Percentiles rank a stretch among this genome's conserved stretches.
Conservation (phyloP, 2,888 invertebrate species). For the Pammene fasciana region DNA sequence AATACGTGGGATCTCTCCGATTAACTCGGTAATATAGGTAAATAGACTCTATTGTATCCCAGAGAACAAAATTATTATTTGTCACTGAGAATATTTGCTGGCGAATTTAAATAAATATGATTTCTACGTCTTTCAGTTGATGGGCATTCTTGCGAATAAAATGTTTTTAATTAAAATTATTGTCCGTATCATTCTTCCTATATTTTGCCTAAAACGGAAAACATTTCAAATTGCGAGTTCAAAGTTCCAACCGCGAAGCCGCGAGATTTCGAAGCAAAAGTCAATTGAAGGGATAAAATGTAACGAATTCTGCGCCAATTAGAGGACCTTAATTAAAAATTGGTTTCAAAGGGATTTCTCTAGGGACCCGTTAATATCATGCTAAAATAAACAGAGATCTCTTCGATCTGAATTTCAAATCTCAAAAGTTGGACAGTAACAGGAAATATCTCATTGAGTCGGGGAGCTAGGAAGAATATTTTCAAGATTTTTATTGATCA, state of each 20-base stretch:
- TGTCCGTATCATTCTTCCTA: too few species aligned
- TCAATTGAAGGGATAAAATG: constrained; percentile 26
- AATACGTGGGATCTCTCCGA: too few species aligned
- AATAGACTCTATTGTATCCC: too few species aligned
- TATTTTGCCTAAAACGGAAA: too few species aligned
- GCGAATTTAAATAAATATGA: too few species aligned
- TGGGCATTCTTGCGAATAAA: too few species aligned
- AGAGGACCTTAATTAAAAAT: constrained; percentile 40
- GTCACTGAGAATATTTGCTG: too few species aligned
- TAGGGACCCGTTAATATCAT: constrained; percentile 52
- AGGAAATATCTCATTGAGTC: constrained; percentile 51
- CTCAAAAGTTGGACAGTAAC: constrained; percentile 59
- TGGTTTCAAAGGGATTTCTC: constrained; percentile 41
- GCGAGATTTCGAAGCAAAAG: constrained; percentile 16
- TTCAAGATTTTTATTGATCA: too few species aligned
- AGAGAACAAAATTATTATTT: too few species aligned
- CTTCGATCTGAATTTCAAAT: constrained; percentile 67
- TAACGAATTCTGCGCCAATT: constrained; percentile 35
- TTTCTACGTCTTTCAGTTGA: too few species aligned
- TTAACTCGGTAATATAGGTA: too few species aligned
- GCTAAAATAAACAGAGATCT: constrained; percentile 61
- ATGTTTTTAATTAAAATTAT: too few species aligned
- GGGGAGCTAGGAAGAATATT: constrained; percentile 49
- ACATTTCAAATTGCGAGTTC: neutral
- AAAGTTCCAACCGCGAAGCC: neutral